phyloP scores from a whole-genome alignment of 2,797 vertebrate genomes.

The Coendou prehensilis region DNA sequence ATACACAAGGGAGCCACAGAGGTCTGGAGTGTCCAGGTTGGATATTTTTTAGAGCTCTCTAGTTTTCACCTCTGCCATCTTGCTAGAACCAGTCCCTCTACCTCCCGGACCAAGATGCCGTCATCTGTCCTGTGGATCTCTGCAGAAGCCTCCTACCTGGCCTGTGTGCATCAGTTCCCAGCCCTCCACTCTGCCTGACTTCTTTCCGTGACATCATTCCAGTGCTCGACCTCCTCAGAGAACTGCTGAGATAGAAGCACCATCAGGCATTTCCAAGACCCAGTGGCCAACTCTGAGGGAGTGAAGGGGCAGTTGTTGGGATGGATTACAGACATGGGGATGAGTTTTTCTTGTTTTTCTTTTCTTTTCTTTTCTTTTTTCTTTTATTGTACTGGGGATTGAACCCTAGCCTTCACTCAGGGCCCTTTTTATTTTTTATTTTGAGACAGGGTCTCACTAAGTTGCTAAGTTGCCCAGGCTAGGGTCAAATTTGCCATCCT shows the following conservation, averaged over 20 bases:
- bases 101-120: neutral
- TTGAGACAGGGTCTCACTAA: neutral
- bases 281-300: neutral
- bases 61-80: neutral
- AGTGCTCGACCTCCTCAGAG: too few species aligned
- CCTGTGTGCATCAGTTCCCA: neutral
- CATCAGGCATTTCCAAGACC: neutral
- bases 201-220: neutral
- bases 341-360: neutral
- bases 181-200: neutral
- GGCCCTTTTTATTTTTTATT: neutral
- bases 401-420: neutral
- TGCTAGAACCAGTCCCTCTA: neutral
- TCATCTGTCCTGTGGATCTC: neutral
- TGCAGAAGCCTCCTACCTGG: neutral
- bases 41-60: neutral
- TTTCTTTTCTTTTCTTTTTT: neutral
- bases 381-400: neutral
- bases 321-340: neutral
- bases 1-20: neutral
- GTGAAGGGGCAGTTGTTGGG: neutral
- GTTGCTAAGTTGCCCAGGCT: neutral
- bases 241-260: neutral
- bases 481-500: neutral
- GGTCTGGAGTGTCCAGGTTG: neutral